Base-by-base conservation (phyloP, 2,888 invertebrate genomes). In the Dysmachus trigonus region DNA sequence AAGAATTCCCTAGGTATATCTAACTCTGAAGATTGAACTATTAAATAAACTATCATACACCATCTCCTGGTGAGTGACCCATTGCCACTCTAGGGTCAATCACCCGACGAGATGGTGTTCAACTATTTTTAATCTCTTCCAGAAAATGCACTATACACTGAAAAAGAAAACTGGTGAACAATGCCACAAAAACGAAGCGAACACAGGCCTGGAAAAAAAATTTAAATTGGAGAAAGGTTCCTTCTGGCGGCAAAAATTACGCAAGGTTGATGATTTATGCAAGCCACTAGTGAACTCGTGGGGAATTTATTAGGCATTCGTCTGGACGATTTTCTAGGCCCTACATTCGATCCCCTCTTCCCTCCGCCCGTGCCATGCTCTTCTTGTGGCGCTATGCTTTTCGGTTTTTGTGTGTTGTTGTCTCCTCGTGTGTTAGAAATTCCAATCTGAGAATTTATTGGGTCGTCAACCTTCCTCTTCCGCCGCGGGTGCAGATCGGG, bases 261-360 rank as follows among this genome's bases (percentile, higher is more conserved):
- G 77, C 77, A 77, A 77, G 77, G 27, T n/a, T 35, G 47, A 47
- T 77, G 77, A 77, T 77, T 77, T 77, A 77, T 77, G 77, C 47
- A 77, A 77, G 13, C 41, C 77, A 77, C 15, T 35, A 18, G 18
- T 5, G n/a, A 7, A 62, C 22, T 62, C 76, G 38, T 22, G 76
- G 18, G 33, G 76, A 38, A 38, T 33, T 76, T 76, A 38, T 62
- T 62, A 62, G 47, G 47, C 47, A 27, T 22, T 8, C 62, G 62
- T 76, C 76, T 76, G 35, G 76, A 76, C 6, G 35, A 33, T 13
- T 33, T 76, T 76, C 38, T 33, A 62, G 62, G 62, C 62, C 62
- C 62, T 62, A 62, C 27, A 62, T 62, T 62, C 2, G 62, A 27
- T 62, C 27, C 62, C n/a, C n/a, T 51, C 5, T 31, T 5, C 5